Evolutionary conservation across 1,140 invertebrate genomes (phyloP).

Genomic region (Leucophenga varia): DNA sequence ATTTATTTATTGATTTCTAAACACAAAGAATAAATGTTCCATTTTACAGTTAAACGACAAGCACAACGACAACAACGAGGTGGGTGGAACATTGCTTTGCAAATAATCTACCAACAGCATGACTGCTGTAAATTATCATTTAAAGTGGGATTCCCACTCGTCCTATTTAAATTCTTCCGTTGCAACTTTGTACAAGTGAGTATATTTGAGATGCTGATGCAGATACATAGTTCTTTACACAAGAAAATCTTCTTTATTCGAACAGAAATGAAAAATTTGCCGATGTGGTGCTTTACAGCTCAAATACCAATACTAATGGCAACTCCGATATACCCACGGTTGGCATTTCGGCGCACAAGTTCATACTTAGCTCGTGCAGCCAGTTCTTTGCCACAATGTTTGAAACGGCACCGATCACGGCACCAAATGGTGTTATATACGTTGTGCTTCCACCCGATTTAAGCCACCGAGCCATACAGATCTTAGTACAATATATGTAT

Average conservation of each 20-base stretch:
- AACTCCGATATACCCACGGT: slow-evolving; percentile 49
- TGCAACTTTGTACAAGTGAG: slow-evolving; percentile 70
- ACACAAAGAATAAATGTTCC: too few species aligned
- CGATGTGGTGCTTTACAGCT: slow-evolving; percentile 78
- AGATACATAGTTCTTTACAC: too few species aligned
- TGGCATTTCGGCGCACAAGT: slow-evolving; percentile 82
- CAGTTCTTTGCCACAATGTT: slow-evolving; percentile 57
- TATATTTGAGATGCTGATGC: slow-evolving; percentile 2
- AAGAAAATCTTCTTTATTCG: background rate
- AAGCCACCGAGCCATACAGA: slow-evolving; percentile 74
- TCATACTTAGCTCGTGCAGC: slow-evolving; percentile 80
- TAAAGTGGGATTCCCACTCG: slow-evolving; percentile 84
- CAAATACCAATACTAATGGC: slow-evolving; percentile 35
- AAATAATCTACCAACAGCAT: slow-evolving; percentile 25
- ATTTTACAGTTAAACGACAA: too few species aligned
- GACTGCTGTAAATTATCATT: slow-evolving; percentile 74
- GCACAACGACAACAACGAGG: background rate
- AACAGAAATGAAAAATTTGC: slow-evolving; percentile 70
- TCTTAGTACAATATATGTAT: slow-evolving; percentile 85
- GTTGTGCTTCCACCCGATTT: slow-evolving; percentile 80
- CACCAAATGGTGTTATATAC: slow-evolving; percentile 64
- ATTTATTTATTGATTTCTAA: slow-evolving; percentile 34
- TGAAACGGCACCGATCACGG: slow-evolving; percentile 51
- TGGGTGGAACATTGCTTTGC: too few species aligned
- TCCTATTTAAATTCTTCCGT: slow-evolving; percentile 78